Evolutionary conservation across 1,140 invertebrate genomes (phyloP), one percentile per base, ranked within the genome.

Genomic region (Lordiphosa clarofinis): DNA sequence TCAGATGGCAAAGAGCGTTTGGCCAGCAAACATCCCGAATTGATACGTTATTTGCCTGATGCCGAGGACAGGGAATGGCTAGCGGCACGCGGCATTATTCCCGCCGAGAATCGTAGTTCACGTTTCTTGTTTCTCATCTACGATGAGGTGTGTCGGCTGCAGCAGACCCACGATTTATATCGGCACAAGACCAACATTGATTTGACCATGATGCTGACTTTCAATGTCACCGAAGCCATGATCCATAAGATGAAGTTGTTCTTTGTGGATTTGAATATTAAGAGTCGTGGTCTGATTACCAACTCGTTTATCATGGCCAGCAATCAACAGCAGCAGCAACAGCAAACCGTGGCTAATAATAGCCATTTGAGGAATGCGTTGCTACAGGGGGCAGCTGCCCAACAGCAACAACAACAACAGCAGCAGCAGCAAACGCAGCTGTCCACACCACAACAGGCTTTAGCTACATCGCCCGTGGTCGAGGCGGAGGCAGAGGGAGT

Each of bases 181-280:
- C 60, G 73, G 13, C 64, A 73, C 38, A 78, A 86, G 28, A 40
- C 69, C 8, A 87, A 69, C 65, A 70, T 89, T 4, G 82, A 89
- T 71, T 63, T 89, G 4, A 57, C 52, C 31, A 63, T 82, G 56
- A 82, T 89, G 74, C 52, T 86, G 1, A 86, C 74, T 1, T 89
- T 89, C 4, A 87, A 44, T 24, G 79, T 89, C 4, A 84, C 87
- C 8, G 82, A 88, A 12, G 56, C 70, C 7, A 89, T 89, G 72
- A 88, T 89, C 37, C 82, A 88, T 46, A 89, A 89, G 43, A 89
- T 89, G 87, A 70, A 76, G 24, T 13, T 82, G 0, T 89, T 89
- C 48, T 89, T 89, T 37, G 71, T 88, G 33, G 87, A 89, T 54
- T 47, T 89, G 4, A 89, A 88, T 46, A 87, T 89, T 28, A 88